Evolutionary conservation across 2,113 vertebrate species (phyloP), one percentile per base, ranked within the genome.

Genomic region (Diadophis punctatus): DNA sequence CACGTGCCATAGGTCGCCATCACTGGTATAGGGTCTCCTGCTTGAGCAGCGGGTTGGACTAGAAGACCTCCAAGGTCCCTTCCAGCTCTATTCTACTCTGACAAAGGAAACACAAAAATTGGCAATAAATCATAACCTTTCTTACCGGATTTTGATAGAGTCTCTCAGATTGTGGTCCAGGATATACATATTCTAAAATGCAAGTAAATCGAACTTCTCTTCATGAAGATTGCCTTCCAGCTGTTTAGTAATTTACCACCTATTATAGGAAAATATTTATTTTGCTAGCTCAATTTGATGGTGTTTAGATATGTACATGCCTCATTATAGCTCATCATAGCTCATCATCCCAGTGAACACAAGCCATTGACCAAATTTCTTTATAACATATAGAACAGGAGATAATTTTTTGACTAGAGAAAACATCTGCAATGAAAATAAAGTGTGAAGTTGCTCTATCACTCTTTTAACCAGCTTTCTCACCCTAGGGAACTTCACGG

Each of bases 401-500:
- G 53, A 90, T 56, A 93, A 56, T 90, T 91, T 80, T n/a, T 68
- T 93, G 92, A 58, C 92, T 0, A 0, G 56, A 92, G 89, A 94
- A 56, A 68, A 87, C 68, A 84, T 68, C 8, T 48, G 27, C 68
- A 86, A 60, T 84, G 46, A 60, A 9, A n/a, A 16, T 93, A 49
- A 87, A 86, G 43, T 90, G 56, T 56, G 68, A 92, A 88, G 93
- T 74, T 89, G 39, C 85, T 94, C 92, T 63, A 20, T 1, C 2
- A 34, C 27, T 90, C 88, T 90, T 94, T 85, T 88, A 63, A 89
- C 27, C 80, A 95, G 7, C 91, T 96, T 94, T 60, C 88, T 94
- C 39, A 49, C 94, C n/a, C 85, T 63, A 12, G 92, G 90, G 27
- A 94, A 93, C 89, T 93, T 91, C 90, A 86, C 8, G 94, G 95